Evolutionary conservation across 1,140 invertebrate genomes (phyloP), one percentile per base, ranked within the genome.

Genomic region (Archivesica marissinica): DNA sequence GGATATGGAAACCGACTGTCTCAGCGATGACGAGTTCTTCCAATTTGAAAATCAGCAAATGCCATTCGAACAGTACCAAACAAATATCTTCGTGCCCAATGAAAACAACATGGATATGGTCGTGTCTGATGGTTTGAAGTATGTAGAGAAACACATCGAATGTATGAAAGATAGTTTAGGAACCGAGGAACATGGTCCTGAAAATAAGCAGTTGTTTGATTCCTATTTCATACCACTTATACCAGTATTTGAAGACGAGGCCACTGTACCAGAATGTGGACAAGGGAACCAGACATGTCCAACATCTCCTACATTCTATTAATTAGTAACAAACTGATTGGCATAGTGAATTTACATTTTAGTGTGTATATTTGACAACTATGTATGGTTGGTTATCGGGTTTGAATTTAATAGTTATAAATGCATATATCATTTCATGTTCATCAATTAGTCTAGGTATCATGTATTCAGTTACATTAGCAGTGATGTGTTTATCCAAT

Each of bases 241-340:
- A 44, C 66, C 66, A 11, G 66, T 70, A 6, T 70, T 70, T 38
- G 66, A 70, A 23, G 66, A 70, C 23, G 66, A 70, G 11, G 66
- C 66, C 2, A 70, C 33, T 9, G 66, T 70, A 2, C 66, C 66
- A 28, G 66, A 41, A 6, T 41, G 39, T 70, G 23, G 25, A 7
- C 17, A 70, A 25, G 38, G 13, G 7, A 15, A 38, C 1, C 17
- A 2, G 28, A 17, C 23, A 7, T 9, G 35, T 28, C 66, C 66
- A 41, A 47, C 66, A 23, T 70, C 66, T 1, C 66, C 66, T 2
- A 70, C 66, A 2, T 70, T 70, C 66, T 70, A 70, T 23, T 70
- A 41, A 70, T 4, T 23, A 17, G n/a, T 28, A 3, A 6, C 23
- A 56, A 25, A 56, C 23, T 11, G 7, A 6, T 56, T n/a, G 23